phyloP scores from a whole-genome alignment of 2,888 invertebrate species.

The Tanypteryx hageni region DNA sequence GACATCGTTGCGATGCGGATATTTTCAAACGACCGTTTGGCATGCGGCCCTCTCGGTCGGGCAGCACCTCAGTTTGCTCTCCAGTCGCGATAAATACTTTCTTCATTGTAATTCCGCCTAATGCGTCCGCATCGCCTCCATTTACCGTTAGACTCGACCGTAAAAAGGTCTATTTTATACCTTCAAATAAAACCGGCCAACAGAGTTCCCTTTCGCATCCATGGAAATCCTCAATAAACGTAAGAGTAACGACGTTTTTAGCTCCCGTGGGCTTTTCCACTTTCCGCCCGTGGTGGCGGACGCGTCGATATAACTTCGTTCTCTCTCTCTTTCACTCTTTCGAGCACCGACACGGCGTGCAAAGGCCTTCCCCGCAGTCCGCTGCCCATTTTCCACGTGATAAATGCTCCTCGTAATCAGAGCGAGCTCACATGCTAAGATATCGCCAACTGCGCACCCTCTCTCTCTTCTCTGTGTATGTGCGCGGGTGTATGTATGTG shows the following conservation, averaged over 20 bases:
- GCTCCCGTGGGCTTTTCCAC: conserved; percentile 1
- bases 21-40: neutral
- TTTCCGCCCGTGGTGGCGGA: neutral
- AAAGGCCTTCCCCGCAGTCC: too few relatives aligned
- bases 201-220: neutral
- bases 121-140: neutral
- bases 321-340: too few relatives aligned
- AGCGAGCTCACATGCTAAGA: neutral
- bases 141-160: neutral
- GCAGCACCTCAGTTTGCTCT: neutral
- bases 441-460: neutral
- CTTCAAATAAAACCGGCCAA: neutral
- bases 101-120: conserved; percentile 15
- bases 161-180: neutral
- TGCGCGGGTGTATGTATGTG: neutral
- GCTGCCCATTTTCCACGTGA: neutral
- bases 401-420: neutral
- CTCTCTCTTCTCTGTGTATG: neutral
- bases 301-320: too few relatives aligned
- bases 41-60: neutral
- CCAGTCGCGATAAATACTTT: neutral
- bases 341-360: too few relatives aligned
- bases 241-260: neutral
- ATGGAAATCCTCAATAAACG: neutral
- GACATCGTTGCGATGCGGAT: too few relatives aligned